A percentile compares a stretch with the other conserved stretches of the same genome.
Conservation (phyloP, 2,113 vertebrate genomes). For the Aplodontia rufa region DNA sequence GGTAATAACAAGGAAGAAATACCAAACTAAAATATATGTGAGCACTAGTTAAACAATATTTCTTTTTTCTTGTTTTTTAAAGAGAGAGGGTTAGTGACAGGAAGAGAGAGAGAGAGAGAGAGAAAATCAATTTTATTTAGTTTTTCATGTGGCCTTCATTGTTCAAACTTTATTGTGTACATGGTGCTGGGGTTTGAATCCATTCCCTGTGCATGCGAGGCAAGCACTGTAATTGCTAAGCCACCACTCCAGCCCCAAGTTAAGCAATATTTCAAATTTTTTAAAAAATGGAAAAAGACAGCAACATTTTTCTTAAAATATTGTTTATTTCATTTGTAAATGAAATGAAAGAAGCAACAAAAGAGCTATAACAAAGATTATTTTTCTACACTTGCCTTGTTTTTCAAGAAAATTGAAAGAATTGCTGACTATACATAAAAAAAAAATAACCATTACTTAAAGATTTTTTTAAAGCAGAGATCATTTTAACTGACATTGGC, state of each 20-base stretch:
- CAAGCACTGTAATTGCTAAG: too few species aligned
- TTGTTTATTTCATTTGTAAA: slow-evolving; percentile 26
- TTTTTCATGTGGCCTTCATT: too few species aligned
- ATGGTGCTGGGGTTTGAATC: too few species aligned
- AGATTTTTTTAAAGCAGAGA: neutral
- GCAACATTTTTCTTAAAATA: slow-evolving; percentile 41
- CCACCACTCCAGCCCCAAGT: too few species aligned
- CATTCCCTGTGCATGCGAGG: too few species aligned
- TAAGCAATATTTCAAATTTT: slow-evolving; percentile 19
- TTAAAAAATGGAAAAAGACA: slow-evolving; percentile 21
- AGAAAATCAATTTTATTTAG: too few species aligned
- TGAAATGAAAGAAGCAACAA: neutral
- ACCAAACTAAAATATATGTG: neutral
- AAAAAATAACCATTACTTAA: neutral
- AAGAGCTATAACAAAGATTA: neutral
- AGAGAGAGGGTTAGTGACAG: too few species aligned
- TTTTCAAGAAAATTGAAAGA: slow-evolving; percentile 18
- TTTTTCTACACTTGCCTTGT: neutral
- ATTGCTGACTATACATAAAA: neutral
- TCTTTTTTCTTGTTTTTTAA: too few species aligned
- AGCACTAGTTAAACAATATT: neutral
- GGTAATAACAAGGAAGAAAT: slow-evolving; percentile 20
- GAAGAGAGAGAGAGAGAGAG: too few species aligned
- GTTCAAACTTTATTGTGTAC: too few species aligned
- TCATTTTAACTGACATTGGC: neutral